Evolutionary conservation across 2,113 vertebrate species (phyloP), one percentile per base, ranked within the genome.

Genomic region (Lutjanus erythropterus): DNA sequence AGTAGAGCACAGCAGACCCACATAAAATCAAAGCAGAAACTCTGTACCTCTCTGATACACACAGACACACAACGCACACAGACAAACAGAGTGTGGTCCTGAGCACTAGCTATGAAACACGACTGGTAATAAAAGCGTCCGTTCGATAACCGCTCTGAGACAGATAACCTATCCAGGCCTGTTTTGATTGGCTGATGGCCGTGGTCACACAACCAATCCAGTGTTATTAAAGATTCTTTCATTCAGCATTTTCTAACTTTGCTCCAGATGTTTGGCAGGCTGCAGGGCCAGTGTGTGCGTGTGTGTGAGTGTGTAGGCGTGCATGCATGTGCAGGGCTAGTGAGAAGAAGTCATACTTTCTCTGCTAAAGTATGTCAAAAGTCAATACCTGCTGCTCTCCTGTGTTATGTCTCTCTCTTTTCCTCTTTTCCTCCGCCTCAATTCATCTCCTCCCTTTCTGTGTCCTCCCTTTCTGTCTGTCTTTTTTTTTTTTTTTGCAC

Each of bases 241-340:
- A 90, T 93, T 93, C 90, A 91, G 92, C 81, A 39, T 77, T 93
- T 93, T 92, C 81, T 89, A 90, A 92, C 88, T 80, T 77, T 71
- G 86, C 86, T 93, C 92, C 95, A 95, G 94, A 94, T 94, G 93
- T 95, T 92, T 93, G 89, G 91, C 91, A 89, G 44, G 68, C 80
- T 60, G 47, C 69, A 19, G 58, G 55, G 71, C 78, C 85, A 64
- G 84, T 61, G 70, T 71, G 75, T 73, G 85, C 80, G 69, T 74
- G 35, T 69, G 56, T 80, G 31, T 66, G 55, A 29, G 81, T 78
- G 85, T 81, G 66, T 67, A 59, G 68, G 49, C 42, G 46, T 78
- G 71, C 70, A 71, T 70, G 77, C 61, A 55, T 72, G 53, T 76
- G 71, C 49, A 78, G 66, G 59, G 73, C 56, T 12, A 73, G 59